phyloP scores from a whole-genome alignment of 1,140 invertebrate genomes.

The Camponotus floridanus region DNA sequence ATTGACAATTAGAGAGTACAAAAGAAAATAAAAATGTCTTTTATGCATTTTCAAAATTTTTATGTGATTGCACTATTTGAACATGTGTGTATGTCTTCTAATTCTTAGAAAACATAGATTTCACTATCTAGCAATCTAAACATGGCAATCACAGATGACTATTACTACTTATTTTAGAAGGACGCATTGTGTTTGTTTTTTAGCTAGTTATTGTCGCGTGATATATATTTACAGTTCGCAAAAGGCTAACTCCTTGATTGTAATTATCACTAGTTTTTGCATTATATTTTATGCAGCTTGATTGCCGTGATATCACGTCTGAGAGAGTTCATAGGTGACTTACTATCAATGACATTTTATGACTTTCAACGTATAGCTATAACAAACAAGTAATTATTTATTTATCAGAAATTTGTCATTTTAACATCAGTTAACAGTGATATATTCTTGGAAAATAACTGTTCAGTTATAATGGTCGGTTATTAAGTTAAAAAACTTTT shows the following conservation, averaged over 20 bases:
- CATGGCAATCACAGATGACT: not conserved
- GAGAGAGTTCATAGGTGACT: slow-evolving; percentile 39
- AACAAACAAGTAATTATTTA: not conserved
- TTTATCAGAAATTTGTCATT: not conserved
- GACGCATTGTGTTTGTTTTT: not conserved
- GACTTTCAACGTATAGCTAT: not conserved
- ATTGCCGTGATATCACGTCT: slow-evolving; percentile 25
- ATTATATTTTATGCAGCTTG: too few relatives aligned
- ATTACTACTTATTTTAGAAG: slow-evolving; percentile 33
- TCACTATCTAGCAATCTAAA: slow-evolving; percentile 26
- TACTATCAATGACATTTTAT: slow-evolving; percentile 43
- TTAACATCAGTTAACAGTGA: not conserved
- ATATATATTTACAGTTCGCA: slow-evolving; percentile 60
- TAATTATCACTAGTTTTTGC: slow-evolving; percentile 65
- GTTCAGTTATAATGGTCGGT: not conserved
- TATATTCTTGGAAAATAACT: not conserved
- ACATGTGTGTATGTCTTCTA: not conserved
- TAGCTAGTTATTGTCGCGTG: slow-evolving; percentile 36
- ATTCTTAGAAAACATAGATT: not conserved
- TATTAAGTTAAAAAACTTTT: not conserved
- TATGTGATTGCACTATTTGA: not conserved
- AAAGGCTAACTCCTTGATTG: slow-evolving; percentile 62
- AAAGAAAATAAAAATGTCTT: not conserved
- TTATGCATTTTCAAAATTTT: slow-evolving; percentile 1
- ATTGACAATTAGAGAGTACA: too few relatives aligned